A percentile compares a stretch with the other conserved stretches of the same genome.
Evolutionary conservation across 2,797 vertebrate genomes (phyloP).

Genomic region (Sebastolobus alascanus): DNA sequence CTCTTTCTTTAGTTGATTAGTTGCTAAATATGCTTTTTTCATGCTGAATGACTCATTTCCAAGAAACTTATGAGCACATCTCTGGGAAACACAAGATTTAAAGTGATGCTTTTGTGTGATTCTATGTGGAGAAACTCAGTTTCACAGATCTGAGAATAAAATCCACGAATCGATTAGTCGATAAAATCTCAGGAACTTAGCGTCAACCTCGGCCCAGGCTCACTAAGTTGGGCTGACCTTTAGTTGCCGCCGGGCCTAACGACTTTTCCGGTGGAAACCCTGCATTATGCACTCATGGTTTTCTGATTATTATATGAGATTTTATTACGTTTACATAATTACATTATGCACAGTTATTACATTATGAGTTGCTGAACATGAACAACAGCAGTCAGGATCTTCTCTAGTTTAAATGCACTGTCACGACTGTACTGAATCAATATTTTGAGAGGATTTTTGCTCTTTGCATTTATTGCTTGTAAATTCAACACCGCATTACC

Average conservation of each 20-base stretch:
- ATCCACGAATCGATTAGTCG: too few species aligned
- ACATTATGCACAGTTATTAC: not conserved
- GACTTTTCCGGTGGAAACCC: not conserved
- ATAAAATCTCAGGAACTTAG: too few species aligned
- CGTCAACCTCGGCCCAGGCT: not conserved
- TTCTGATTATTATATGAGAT: not conserved
- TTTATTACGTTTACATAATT: not conserved
- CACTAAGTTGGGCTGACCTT: not conserved
- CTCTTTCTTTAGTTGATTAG: too few species aligned
- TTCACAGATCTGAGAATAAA: too few species aligned
- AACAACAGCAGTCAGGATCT: not conserved
- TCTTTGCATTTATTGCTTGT: not conserved
- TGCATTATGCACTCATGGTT: not conserved
- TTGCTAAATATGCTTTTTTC: too few species aligned
- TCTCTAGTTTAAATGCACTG: constrained; percentile 3
- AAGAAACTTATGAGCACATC: too few species aligned
- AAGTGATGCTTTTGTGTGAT: too few species aligned
- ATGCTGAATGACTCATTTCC: too few species aligned
- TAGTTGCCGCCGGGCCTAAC: not conserved
- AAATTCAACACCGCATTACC: not conserved
- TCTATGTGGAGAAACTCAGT: too few species aligned
- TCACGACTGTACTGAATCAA: not conserved
- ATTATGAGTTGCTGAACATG: not conserved
- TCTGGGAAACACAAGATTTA: too few species aligned
- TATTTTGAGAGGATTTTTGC: constrained; percentile 12